Evolutionary conservation across 1,140 invertebrate species (phyloP), one percentile per base, ranked within the genome.

Genomic region (Magallana ariakensis): DNA sequence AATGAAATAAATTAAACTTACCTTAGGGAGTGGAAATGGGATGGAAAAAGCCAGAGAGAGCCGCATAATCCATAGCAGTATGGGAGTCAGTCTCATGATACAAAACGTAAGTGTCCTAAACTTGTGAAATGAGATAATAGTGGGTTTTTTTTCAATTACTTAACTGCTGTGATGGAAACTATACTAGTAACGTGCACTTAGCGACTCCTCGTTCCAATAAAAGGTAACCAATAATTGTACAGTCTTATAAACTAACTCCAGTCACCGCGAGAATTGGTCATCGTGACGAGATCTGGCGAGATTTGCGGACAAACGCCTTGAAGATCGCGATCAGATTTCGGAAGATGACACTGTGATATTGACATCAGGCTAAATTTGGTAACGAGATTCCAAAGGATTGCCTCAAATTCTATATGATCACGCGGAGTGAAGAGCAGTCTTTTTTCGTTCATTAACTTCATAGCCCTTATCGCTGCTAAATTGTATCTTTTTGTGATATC

Each of bases 211-310:
- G 22, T 46, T 26, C 33, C 66, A 5, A 46, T 26, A 5, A 13
- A 22, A 11, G 22, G 66, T 26, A 5, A 75, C 33, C 66, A 62
- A 62, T 62, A 62, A 62, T 62, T 62, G 58, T 19, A n/a, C 16
- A 19, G 15, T 62, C 58, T 62, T 62, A 19, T 62, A 62, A 62
- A 5, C 33, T 46, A 46, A 46, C 33, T 46, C 33, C 33, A 62
- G 58, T n/a, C 58, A 19, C 58, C 58, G 58, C 58, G 58, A 62
- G 16, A 62, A 62, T 62, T n/a, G 58, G 58, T 62, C 58, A 62
- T 62, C 15, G 16, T 62, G 16, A 16, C 58, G 58, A 62, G 58
- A 62, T 62, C 2, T 62, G 58, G 19, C 58, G 58, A 62, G 58
- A 62, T 46, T 46, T 46, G 33, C 33, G 33, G 33, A 46, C 33